Conservation (phyloP, 2,797 vertebrate genomes). For the Caiman crocodilus region DNA sequence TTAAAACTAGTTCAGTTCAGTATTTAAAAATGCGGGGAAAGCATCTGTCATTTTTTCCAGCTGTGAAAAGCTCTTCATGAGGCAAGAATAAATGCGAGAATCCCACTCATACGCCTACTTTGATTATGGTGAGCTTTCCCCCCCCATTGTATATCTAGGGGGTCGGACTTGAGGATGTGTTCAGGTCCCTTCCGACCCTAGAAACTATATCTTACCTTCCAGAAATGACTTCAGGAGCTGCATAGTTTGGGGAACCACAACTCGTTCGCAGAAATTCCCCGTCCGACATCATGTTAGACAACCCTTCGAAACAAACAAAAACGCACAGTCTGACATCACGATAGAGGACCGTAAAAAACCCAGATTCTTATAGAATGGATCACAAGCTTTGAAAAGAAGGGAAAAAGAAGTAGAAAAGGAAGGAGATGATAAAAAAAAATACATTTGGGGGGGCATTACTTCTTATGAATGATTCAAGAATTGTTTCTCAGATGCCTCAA, state of each 20-base stretch:
- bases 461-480: too few relatives aligned
- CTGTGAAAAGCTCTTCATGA: not conserved
- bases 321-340: conserved; percentile 99
- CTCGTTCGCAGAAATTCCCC: conserved; percentile 98
- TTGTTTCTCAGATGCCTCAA: not conserved
- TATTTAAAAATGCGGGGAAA: not conserved
- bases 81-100: not conserved
- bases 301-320: conserved; percentile 87
- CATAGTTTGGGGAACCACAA: conserved; percentile 98
- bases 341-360: conserved; percentile 91
- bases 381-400: not conserved
- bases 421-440: not conserved
- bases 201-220: conserved; percentile 87
- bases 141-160: too few relatives aligned
- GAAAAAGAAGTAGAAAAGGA: not conserved
- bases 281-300: conserved; percentile 99
- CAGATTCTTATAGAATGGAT: not conserved
- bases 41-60: conserved; percentile 10
- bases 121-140: not conserved
- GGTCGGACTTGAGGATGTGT: too few relatives aligned
- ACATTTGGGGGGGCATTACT: not conserved
- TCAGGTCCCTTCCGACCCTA: too few relatives aligned
- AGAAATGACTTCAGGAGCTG: conserved; percentile 98
- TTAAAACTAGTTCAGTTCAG: conserved; percentile 27
- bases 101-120: rapidly evolving